A percentile compares a stretch with the other conserved stretches of the same genome.
Evolutionary conservation across 2,113 vertebrate species (phyloP).

Genomic region (Muscicapa adusta): DNA sequence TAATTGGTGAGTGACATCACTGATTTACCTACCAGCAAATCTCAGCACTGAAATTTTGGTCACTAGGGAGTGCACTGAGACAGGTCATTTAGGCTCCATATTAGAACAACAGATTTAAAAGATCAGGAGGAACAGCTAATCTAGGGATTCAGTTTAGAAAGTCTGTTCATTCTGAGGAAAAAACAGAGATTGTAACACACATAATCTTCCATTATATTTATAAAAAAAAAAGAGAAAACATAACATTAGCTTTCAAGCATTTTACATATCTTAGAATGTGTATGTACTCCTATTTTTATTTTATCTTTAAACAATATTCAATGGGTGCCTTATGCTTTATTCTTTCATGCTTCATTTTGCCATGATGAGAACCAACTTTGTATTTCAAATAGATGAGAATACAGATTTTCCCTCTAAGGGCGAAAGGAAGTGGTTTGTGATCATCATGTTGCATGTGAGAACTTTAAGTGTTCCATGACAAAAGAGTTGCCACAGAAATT

Average conservation of each 20-base stretch:
- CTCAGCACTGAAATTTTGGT: neutral
- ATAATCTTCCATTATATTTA: neutral
- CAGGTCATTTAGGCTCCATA: neutral
- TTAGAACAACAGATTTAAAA: neutral
- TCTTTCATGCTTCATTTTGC: neutral
- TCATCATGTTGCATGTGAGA: neutral
- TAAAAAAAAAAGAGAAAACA: neutral
- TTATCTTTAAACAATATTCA: neutral
- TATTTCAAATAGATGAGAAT: neutral
- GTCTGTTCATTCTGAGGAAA: neutral
- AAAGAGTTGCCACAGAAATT: neutral
- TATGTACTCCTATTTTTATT: neutral
- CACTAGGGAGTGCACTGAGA: neutral
- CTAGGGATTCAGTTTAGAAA: neutral
- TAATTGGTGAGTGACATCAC: neutral
- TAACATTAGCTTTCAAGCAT: neutral
- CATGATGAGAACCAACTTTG: neutral
- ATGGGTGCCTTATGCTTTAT: neutral
- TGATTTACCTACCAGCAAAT: neutral
- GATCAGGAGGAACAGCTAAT: neutral
- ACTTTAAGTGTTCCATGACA: neutral
- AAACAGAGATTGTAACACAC: rapidly evolving
- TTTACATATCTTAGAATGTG: neutral
- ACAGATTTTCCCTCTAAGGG: neutral
- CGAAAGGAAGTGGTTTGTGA: neutral